Evolutionary conservation across 1,140 invertebrate genomes (phyloP).

Genomic region (Drosophila guanche): DNA sequence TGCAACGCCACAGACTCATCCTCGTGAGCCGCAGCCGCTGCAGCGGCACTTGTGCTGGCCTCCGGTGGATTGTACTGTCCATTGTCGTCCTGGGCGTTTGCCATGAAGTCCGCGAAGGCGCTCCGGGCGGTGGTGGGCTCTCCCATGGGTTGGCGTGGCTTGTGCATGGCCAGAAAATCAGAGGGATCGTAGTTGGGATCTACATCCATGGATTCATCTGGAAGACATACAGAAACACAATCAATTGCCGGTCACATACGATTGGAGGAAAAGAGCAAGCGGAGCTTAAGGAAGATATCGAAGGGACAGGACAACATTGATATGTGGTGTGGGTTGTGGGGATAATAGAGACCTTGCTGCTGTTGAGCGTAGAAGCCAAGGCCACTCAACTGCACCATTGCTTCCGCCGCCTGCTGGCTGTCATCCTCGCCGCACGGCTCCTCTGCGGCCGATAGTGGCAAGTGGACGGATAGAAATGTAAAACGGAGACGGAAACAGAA

Average conservation of each 20-base stretch:
- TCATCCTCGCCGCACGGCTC: conserved; percentile 87
- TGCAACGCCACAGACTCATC: conserved; percentile 39
- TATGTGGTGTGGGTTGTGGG: not conserved
- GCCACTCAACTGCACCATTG: conserved; percentile 92
- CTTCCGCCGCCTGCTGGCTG: conserved; percentile 92
- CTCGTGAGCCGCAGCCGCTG: conserved; percentile 9
- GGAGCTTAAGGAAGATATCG: conserved; percentile 16
- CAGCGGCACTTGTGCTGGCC: conserved; percentile 54
- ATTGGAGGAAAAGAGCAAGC: not conserved
- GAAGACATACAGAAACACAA: conserved; percentile 42
- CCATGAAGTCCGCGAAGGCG: conserved; percentile 64
- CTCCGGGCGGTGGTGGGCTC: conserved; percentile 43
- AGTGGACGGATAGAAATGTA: conserved; percentile 16
- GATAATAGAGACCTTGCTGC: conserved; percentile 83
- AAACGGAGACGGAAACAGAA: conserved; percentile 38
- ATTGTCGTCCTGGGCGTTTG: conserved; percentile 59
- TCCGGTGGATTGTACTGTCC: conserved; percentile 52
- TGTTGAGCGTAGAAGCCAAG: conserved; percentile 88
- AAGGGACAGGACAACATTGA: conserved; percentile 24
- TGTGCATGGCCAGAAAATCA: conserved; percentile 87
- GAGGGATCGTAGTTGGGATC: conserved; percentile 94
- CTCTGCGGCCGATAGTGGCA: conserved; percentile 72
- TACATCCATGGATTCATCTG: conserved; percentile 91
- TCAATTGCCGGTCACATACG: not conserved
- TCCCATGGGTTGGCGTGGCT: conserved; percentile 43